Evolutionary conservation across 1,140 invertebrate genomes (phyloP).

Genomic region (Megalonaias nervosa): DNA sequence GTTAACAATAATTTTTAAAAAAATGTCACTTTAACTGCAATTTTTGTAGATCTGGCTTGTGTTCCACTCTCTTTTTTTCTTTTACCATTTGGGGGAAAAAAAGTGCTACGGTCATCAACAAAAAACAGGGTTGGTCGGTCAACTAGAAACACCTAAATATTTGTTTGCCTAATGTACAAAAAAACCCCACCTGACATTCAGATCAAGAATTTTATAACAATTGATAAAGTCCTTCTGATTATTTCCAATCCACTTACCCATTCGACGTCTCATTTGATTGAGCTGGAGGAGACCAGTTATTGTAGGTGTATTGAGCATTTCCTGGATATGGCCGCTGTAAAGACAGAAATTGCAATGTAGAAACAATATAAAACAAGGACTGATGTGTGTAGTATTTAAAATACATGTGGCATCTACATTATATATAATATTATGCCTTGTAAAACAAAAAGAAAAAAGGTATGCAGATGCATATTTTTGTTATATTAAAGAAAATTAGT

Average conservation of each 20-base stretch:
- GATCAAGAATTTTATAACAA: neutral
- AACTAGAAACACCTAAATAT: too few species aligned
- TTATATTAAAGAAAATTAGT: too few species aligned
- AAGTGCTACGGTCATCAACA: too few species aligned
- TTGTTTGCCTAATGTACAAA: neutral
- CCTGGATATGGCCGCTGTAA: conserved; percentile 78
- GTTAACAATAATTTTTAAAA: neutral
- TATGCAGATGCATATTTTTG: too few species aligned
- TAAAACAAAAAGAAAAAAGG: too few species aligned
- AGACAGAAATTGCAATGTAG: conserved; percentile 11
- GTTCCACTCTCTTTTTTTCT: too few species aligned
- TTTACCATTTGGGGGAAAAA: too few species aligned
- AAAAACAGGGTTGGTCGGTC: too few species aligned
- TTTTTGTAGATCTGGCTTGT: neutral
- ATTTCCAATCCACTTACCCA: conserved; percentile 73
- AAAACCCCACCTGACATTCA: neutral
- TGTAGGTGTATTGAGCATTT: conserved; percentile 83
- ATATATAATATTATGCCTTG: too few species aligned
- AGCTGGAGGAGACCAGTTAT: conserved; percentile 93
- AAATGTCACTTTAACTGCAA: neutral
- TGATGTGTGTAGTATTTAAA: too few species aligned
- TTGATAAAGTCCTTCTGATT: neutral
- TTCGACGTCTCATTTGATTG: conserved; percentile 96
- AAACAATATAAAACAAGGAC: too few species aligned
- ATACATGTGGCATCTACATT: too few species aligned